These are phyloP conservation scores for Rhipidura dahli DNA, from an alignment of 2,113 vertebrate genomes.

Conservation along the genomic window DNA sequence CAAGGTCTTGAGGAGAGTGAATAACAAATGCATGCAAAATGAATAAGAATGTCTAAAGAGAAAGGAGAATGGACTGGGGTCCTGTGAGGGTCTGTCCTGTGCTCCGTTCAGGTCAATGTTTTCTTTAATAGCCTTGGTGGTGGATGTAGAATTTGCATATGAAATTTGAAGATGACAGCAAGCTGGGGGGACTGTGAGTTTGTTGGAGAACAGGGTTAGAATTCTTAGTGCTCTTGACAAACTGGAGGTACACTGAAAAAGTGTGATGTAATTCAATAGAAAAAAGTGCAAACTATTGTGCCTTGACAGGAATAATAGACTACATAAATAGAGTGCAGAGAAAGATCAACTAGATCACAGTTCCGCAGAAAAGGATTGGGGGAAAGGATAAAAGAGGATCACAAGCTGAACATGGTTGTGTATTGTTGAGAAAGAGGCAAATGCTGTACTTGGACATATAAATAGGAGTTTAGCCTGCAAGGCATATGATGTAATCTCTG, in stretches of 20 bases:
- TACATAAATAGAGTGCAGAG: slow-evolving; percentile 14
- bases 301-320: slow-evolving; percentile 2
- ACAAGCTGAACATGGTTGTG: slow-evolving; percentile 25
- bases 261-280: slow-evolving; percentile 22
- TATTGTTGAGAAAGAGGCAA: slow-evolving; percentile 31
- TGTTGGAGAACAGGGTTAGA: not conserved
- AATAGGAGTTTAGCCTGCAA: slow-evolving; percentile 53
- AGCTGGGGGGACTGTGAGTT: not conserved
- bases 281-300: slow-evolving; percentile 13
- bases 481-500: slow-evolving; percentile 45
- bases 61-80: not conserved
- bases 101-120: not conserved
- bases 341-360: slow-evolving; percentile 50
- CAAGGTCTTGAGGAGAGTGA: not conserved
- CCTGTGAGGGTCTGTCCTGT: not conserved
- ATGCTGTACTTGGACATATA: slow-evolving; percentile 34
- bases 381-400: slow-evolving; percentile 29
- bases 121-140: not conserved
- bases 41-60: not conserved
- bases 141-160: slow-evolving; percentile 6
- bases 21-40: not conserved
- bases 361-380: not conserved
- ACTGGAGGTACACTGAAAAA: not conserved
- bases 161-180: slow-evolving; percentile 15
- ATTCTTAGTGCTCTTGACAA: slow-evolving; percentile 24